These are phyloP conservation scores for Galeopsomyia nigrocyanea DNA, from an alignment of 2,888 invertebrate species.

Conservation along the genomic window DNA sequence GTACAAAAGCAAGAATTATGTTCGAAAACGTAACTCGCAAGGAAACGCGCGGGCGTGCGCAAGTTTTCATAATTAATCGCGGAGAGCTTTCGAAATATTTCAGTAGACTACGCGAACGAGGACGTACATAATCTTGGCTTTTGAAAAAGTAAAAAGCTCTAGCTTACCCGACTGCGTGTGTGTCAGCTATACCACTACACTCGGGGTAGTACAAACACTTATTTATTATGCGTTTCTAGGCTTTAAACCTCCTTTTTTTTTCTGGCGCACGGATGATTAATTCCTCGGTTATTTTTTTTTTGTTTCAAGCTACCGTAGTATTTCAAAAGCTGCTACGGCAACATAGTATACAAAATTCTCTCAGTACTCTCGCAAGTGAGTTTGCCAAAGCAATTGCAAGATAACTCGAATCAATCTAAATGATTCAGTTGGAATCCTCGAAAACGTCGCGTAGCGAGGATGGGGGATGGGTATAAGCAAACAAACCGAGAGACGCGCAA, in stretches of 20 bases:
- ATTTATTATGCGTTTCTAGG: slow-evolving; percentile 1
- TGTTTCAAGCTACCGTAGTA: too few relatives aligned
- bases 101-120: background rate
- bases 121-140: slow-evolving; percentile 24
- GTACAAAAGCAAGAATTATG: background rate
- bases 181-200: background rate
- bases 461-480: background rate
- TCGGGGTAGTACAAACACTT: background rate
- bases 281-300: too few relatives aligned
- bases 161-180: too few relatives aligned
- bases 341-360: too few relatives aligned
- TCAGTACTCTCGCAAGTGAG: too few relatives aligned
- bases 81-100: slow-evolving; percentile 11
- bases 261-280: too few relatives aligned
- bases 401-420: too few relatives aligned
- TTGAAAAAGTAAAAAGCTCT: slow-evolving; percentile 14
- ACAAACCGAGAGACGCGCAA: background rate
- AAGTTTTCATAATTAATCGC: slow-evolving; percentile 23
- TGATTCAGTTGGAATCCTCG: too few relatives aligned
- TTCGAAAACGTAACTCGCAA: background rate
- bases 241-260: too few relatives aligned
- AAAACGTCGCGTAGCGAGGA: too few relatives aligned
- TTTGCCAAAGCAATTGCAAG: too few relatives aligned
- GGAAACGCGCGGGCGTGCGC: background rate
- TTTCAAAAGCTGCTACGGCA: too few relatives aligned